phyloP scores from a whole-genome alignment of 2,797 vertebrate species.

The Silurus aristotelis region DNA sequence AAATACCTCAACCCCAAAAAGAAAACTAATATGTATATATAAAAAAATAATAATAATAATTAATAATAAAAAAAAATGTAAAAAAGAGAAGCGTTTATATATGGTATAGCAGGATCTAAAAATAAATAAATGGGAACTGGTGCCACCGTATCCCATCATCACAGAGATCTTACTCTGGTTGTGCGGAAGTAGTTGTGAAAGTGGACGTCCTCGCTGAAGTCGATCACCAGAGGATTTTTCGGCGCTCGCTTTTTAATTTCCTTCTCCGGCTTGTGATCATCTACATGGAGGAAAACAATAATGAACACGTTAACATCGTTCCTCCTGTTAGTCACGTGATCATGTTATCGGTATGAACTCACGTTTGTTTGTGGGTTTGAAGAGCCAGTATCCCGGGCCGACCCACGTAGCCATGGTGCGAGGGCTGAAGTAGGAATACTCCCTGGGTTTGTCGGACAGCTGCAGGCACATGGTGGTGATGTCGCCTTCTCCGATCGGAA shows the following conservation, averaged over 20 bases:
- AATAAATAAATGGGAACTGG: too few species aligned
- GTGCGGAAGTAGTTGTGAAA: constrained; percentile 81
- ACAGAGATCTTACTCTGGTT: constrained; percentile 76
- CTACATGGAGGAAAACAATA: constrained; percentile 48
- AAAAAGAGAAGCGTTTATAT: too few species aligned
- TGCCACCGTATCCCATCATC: too few species aligned
- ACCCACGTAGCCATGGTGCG: constrained; percentile 90
- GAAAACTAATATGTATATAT: too few species aligned
- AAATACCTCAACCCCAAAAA: too few species aligned
- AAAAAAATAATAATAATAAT: too few species aligned
- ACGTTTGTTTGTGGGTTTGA: constrained; percentile 86
- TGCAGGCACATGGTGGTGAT: constrained; percentile 84
- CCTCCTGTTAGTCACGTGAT: too few species aligned
- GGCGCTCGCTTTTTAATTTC: constrained; percentile 74
- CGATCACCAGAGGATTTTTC: constrained; percentile 82
- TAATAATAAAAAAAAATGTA: too few species aligned
- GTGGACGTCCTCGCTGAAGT: constrained; percentile 83
- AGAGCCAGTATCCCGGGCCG: constrained; percentile 94
- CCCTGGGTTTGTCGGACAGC: constrained; percentile 87
- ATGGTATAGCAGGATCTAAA: too few species aligned
- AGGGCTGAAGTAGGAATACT: constrained; percentile 98
- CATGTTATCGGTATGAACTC: constrained; percentile 48
- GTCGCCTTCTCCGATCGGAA: constrained; percentile 79
- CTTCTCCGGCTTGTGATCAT: constrained; percentile 77
- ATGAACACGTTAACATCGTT: too few species aligned